phyloP scores from a whole-genome alignment of 30 jellyfish, hydroid and myxozoan species.

The Aurelia coerulea region DNA sequence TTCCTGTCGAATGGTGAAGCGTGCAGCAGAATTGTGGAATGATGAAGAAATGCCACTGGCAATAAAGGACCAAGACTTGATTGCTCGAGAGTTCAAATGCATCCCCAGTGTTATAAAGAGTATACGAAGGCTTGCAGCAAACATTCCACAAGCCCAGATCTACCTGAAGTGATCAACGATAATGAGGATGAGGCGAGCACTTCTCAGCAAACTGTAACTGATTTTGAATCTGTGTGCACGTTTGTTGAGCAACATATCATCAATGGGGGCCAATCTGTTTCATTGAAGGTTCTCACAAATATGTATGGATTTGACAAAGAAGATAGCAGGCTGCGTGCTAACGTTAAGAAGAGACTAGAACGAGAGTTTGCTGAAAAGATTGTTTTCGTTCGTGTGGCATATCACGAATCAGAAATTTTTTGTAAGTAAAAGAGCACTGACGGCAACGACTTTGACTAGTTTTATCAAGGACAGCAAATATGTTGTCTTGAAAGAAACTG shows the following conservation, averaged over 20 bases:
- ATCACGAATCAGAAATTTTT: slow-evolving; percentile 43
- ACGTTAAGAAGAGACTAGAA: slow-evolving; percentile 29
- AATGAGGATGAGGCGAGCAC: too few species aligned
- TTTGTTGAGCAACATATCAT: slow-evolving; percentile 47
- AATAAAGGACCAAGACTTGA: too few species aligned
- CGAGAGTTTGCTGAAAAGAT: slow-evolving; percentile 39
- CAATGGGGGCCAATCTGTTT: slow-evolving; percentile 39
- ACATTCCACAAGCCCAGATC: too few species aligned
- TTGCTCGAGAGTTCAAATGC: too few species aligned
- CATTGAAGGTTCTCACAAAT: not conserved
- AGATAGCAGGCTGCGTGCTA: slow-evolving; percentile 37
- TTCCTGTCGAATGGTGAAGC: slow-evolving; percentile 43
- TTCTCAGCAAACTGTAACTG: too few species aligned
- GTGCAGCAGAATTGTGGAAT: slow-evolving; percentile 36
- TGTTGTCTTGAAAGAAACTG: not conserved
- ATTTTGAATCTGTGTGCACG: slow-evolving; percentile 48
- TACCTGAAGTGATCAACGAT: too few species aligned
- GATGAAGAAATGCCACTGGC: slow-evolving; percentile 30
- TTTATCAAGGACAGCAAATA: slow-evolving; percentile 32
- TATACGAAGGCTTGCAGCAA: too few species aligned
- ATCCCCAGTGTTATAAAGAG: too few species aligned
- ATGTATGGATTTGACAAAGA: slow-evolving; percentile 30
- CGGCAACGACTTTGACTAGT: slow-evolving; percentile 22
- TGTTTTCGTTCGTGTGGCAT: slow-evolving; percentile 30
- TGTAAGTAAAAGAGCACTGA: slow-evolving; percentile 12